Evolutionary conservation across 2,797 vertebrate species (phyloP), one percentile per base, ranked within the genome.

Genomic region (Geotrypetes seraphini): DNA sequence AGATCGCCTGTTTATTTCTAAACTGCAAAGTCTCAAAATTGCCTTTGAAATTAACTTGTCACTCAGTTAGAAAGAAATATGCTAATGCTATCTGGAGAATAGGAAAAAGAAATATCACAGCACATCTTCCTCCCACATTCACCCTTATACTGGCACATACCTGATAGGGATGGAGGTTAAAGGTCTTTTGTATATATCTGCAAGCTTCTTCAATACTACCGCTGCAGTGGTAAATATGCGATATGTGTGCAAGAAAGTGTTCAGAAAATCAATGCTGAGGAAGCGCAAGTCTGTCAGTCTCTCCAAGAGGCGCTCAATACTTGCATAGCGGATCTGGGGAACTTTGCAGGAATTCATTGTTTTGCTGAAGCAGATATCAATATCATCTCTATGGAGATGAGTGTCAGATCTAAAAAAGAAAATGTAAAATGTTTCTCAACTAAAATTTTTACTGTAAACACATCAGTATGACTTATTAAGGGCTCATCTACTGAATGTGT

Each of bases 291-390:
- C 94, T 0, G 94, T 97, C 66, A 98, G 72, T 59, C 95, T 84
- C 73, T 98, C 95, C 69, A 98, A 55, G 32, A 98, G 88, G 16
- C 94, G 86, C 61, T 97, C 89, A 25, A 98, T 92, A 0, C 90
- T 97, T 43, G 94, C 93, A 0, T 96, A 97, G 50, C 95, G 94
- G 72, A 98, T 97, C 55, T 98, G 94, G 32, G 95, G 95, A 58
- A 98, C 94, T 80, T 98, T 98, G 84, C 95, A 98, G 68, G 95
- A 98, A 76, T 98, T 97, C 67, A 98, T 80, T 12, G 94, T 97
- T 82, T 97, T 98, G 83, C 95, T 97, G 85, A 98, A 98, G 85
- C 89, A 97, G 73, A 98, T 97, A 69, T 98, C 95, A 53, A 88
- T 71, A 75, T 96, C 92, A 52, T 97, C 94, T 79, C 87, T 92